phyloP scores from a whole-genome alignment of 2,888 invertebrate genomes.

The Cosmorhoe ocellata region DNA sequence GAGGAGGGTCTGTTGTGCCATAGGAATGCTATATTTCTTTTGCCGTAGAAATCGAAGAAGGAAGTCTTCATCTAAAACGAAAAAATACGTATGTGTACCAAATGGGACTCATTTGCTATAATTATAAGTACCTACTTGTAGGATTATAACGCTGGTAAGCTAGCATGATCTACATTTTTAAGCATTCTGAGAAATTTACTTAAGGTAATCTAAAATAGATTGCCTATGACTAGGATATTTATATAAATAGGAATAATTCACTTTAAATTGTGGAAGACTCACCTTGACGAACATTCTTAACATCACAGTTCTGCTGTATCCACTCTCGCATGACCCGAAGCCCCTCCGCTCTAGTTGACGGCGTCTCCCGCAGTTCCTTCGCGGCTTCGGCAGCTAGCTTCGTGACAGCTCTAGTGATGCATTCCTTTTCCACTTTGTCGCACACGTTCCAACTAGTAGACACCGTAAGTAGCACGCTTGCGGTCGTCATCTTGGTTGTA shows the following conservation, averaged over 20 bases:
- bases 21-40: conserved; percentile 90
- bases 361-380: conserved; percentile 87
- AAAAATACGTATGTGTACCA: no score
- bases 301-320: conserved; percentile 86
- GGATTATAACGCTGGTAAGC: no score
- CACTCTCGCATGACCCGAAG: conserved; percentile 86
- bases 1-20: conserved; percentile 89
- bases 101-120: no score
- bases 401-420: conserved; percentile 43
- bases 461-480: conserved; percentile 66
- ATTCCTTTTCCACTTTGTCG: conserved; percentile 63
- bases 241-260: no score
- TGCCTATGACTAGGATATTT: no score
- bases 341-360: conserved; percentile 83
- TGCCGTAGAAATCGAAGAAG: conserved; percentile 88
- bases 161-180: no score
- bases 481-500: conserved; percentile 62
- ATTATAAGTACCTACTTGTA: no score
- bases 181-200: no score
- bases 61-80: conserved; percentile 87
- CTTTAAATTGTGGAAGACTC: background rate
- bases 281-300: conserved; percentile 86
- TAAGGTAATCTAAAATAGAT: no score
- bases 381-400: conserved; percentile 77
- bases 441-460: conserved; percentile 62